Evolutionary conservation across 2,797 vertebrate genomes (phyloP).

Genomic region (Micrastur ruficollis): DNA sequence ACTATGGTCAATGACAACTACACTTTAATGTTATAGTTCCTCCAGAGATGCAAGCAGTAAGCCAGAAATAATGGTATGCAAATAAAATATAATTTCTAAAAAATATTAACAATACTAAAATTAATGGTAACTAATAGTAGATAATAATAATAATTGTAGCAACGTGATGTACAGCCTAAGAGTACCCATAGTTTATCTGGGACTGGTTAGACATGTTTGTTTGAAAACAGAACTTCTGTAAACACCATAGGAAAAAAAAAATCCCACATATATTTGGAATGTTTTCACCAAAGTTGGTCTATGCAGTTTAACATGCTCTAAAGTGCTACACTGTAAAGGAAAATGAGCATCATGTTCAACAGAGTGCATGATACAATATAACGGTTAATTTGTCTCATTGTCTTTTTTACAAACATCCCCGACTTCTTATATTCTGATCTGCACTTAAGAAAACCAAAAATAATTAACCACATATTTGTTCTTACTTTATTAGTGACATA

Average conservation of each 20-base stretch:
- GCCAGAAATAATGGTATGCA: background rate
- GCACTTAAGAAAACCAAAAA: background rate
- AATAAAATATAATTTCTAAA: background rate
- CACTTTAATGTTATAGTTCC: background rate
- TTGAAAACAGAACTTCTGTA: background rate
- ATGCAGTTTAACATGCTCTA: background rate
- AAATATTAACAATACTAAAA: background rate
- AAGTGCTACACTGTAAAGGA: background rate
- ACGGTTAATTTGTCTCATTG: background rate
- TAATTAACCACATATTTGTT: conserved; percentile 57
- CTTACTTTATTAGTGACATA: conserved; percentile 55
- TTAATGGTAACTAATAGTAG: background rate
- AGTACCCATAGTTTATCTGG: background rate
- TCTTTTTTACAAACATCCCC: background rate
- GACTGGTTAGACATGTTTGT: background rate
- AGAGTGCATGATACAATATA: background rate
- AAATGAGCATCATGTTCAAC: background rate
- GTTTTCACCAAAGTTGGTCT: background rate
- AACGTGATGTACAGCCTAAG: background rate
- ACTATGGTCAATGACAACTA: background rate
- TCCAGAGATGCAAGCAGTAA: background rate
- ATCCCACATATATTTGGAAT: background rate
- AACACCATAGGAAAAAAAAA: background rate
- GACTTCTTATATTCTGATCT: background rate
- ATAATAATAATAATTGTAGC: background rate